These are phyloP conservation scores for Apantesis nais DNA, from an alignment of 2,888 invertebrate species.

Conservation along the genomic window DNA sequence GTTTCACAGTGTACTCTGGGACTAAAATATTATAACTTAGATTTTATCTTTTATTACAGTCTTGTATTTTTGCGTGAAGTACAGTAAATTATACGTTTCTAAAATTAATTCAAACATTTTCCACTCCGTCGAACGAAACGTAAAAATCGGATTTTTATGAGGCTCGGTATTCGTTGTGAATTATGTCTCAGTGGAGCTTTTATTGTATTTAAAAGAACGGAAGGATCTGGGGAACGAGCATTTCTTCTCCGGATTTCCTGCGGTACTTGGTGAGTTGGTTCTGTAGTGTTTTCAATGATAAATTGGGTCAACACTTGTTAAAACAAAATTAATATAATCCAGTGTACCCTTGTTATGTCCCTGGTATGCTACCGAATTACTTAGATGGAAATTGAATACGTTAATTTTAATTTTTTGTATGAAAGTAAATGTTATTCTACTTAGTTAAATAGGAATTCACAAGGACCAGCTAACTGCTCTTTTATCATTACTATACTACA, in stretches of 20 bases:
- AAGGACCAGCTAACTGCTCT: too few relatives aligned
- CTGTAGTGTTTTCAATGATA: neutral
- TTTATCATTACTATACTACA: too few relatives aligned
- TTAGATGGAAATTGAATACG: neutral
- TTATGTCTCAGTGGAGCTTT: conserved; percentile 14
- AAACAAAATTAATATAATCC: neutral
- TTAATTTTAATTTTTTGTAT: too few relatives aligned
- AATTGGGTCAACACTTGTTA: neutral
- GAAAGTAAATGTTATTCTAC: too few relatives aligned
- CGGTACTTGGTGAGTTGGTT: neutral
- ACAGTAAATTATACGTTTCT: conserved; percentile 30
- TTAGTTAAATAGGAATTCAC: too few relatives aligned
- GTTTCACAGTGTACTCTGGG: neutral
- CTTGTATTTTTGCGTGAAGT: conserved; percentile 23
- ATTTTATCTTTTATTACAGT: conserved; percentile 39
- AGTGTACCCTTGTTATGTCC: neutral
- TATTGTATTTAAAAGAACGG: conserved; percentile 15
- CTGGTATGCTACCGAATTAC: neutral
- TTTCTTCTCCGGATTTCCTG: conserved; percentile 8
- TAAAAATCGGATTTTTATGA: conserved; percentile 2
- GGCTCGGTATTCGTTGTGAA: conserved; percentile 12
- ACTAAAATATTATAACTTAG: neutral
- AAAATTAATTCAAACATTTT: conserved; percentile 30
- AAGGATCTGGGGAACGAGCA: conserved; percentile 9
- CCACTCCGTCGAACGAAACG: conserved; percentile 15